Evolutionary conservation across 2,797 vertebrate species (phyloP).

Genomic region (Malurus splendens): DNA sequence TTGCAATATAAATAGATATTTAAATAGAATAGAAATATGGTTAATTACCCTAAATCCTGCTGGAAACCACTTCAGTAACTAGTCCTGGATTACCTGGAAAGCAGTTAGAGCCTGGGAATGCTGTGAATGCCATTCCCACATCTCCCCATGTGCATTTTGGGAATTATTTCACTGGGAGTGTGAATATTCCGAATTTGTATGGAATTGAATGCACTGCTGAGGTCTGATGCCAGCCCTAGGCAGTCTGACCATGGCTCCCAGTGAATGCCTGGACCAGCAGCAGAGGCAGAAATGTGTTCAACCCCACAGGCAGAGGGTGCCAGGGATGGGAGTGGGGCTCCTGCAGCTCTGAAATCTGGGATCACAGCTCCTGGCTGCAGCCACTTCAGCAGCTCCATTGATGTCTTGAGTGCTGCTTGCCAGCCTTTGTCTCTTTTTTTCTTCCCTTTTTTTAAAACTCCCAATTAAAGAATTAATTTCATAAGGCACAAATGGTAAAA

Average conservation of each 20-base stretch:
- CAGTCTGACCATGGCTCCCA: background rate
- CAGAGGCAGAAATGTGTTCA: background rate
- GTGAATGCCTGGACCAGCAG: accelerated
- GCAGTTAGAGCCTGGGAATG: background rate
- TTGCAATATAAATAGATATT: background rate
- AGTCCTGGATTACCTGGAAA: too few species aligned
- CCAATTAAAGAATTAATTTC: background rate
- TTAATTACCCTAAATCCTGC: background rate
- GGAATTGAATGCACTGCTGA: accelerated
- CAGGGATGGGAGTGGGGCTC: background rate
- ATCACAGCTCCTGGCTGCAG: background rate
- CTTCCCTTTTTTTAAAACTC: background rate
- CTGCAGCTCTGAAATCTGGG: background rate
- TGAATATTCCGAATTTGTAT: background rate
- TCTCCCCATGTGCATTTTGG: accelerated
- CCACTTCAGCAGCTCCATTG: background rate
- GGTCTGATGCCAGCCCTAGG: background rate
- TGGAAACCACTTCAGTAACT: background rate
- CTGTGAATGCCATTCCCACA: background rate
- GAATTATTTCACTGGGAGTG: background rate
- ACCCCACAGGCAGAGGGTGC: background rate
- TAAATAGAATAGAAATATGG: background rate
- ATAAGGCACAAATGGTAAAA: background rate
- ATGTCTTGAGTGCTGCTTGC: background rate
- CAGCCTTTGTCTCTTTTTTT: background rate